Base-by-base conservation (phyloP, 2,797 vertebrate species). In the Sebastiscus tertius region DNA sequence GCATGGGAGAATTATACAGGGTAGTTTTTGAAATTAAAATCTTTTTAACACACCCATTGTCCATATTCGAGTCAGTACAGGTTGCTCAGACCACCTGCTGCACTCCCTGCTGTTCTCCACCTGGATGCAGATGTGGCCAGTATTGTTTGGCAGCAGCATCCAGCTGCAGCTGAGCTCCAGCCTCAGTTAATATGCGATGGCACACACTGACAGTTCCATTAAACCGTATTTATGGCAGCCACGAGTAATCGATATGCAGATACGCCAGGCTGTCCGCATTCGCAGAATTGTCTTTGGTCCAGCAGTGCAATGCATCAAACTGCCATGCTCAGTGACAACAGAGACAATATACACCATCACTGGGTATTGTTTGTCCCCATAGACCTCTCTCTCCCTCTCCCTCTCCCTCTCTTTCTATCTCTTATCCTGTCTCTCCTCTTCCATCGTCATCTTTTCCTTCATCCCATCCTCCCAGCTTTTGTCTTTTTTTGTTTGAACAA, bases 161-260 rank as follows among this genome's bases (percentile, higher is more conserved):
- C 89, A 83, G 88, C 85, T 89, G 89, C 92, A 89, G 88, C 90
- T 83, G 78, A 85, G 84, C 86, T 79, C 76, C 78, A 58, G 71
- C 72, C 86, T 80, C 75, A 62, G 87, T 92, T 91, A 90, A 94
- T 94, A 88, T 85, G 88, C 75, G 46, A 82, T 69, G 75, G 68
- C 84, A 86, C 81, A 75, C 80, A 12, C 88, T 88, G 95, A 94
- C 93, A 93, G 84, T 94, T 94, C 90, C 91, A 94, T 93, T 94
- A 94, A 89, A 91, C 69, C 34, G 27, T 92, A 92, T 95, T 94
- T 93, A 95, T 87, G 88, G 89, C 87, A 69, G 81, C 82, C 85
- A 74, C 89, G 83, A 92, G 90, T 90, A 93, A 92, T 91, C 90
- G 89, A 92, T 92, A 91, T 92, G 93, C 91, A 92, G 89, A 94